Conservation (phyloP, 2,888 invertebrate genomes). For the Platerodrilus igneus region DNA sequence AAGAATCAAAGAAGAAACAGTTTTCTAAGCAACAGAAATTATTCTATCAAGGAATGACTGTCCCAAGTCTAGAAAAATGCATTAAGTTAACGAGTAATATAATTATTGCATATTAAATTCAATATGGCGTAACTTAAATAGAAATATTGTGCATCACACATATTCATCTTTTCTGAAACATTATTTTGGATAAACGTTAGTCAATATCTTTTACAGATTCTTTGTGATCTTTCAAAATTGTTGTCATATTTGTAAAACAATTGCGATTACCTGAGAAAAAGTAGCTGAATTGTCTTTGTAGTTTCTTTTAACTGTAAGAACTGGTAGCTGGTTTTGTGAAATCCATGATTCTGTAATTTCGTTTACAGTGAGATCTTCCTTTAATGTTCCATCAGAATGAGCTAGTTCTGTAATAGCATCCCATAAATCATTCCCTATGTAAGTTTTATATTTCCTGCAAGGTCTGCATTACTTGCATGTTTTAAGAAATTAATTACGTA, state of each 20-base stretch:
- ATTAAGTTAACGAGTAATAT: too few species aligned
- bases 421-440: slow-evolving; percentile 78
- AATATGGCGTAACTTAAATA: too few species aligned
- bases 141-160: too few species aligned
- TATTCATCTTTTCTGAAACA: too few species aligned
- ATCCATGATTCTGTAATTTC: slow-evolving; percentile 79
- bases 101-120: too few species aligned
- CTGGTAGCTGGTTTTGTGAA: slow-evolving; percentile 70
- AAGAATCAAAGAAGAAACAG: too few species aligned
- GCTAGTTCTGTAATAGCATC: slow-evolving; percentile 65
- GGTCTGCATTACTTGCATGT: background rate
- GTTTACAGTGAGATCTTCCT: slow-evolving; percentile 55
- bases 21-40: too few species aligned
- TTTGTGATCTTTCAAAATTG: slow-evolving; percentile 54
- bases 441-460: slow-evolving; percentile 64
- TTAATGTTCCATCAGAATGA: slow-evolving; percentile 55
- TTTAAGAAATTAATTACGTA: slow-evolving; percentile 31
- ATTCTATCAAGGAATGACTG: too few species aligned
- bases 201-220: slow-evolving; percentile 51
- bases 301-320: slow-evolving; percentile 65
- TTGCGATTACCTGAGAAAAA: slow-evolving; percentile 57
- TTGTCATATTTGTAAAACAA: slow-evolving; percentile 54
- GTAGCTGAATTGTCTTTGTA: slow-evolving; percentile 59
- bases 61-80: too few species aligned
- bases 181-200: too few species aligned